These are phyloP conservation scores for Thinocorus orbignyianus DNA, from an alignment of 2,113 vertebrate species.

Conservation along the genomic window DNA sequence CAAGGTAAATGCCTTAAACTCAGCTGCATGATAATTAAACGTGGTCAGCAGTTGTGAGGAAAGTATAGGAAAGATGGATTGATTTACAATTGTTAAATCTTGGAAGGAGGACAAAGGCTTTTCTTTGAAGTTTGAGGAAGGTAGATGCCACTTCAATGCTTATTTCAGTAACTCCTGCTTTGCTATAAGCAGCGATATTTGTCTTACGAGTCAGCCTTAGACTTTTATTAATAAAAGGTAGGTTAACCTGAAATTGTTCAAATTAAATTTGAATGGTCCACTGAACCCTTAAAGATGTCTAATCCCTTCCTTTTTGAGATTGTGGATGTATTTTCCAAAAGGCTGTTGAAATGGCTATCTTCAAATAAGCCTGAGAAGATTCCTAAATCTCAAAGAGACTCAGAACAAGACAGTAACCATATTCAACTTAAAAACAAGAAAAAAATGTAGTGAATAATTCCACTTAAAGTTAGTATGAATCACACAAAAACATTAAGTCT, in stretches of 20 bases:
- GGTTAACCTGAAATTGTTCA: slow-evolving; percentile 11
- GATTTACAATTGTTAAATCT: slow-evolving; percentile 31
- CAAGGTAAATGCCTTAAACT: background rate
- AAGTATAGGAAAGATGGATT: background rate
- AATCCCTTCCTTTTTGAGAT: slow-evolving; percentile 17
- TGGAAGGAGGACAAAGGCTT: slow-evolving; percentile 31
- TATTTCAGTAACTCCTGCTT: background rate
- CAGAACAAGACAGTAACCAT: background rate
- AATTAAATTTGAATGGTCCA: slow-evolving; percentile 38
- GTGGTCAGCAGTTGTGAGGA: background rate
- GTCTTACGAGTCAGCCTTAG: background rate
- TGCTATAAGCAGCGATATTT: background rate
- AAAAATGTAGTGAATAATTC: background rate
- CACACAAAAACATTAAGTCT: background rate
- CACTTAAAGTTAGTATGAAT: background rate
- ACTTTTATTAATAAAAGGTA: background rate
- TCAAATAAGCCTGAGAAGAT: background rate
- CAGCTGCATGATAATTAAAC: background rate
- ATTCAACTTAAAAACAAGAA: background rate
- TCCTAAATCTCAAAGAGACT: background rate
- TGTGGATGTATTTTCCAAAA: background rate
- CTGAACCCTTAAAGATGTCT: slow-evolving; percentile 5
- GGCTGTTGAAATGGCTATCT: background rate
- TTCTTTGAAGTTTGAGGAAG: slow-evolving; percentile 44
- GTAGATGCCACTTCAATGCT: background rate